A percentile compares a stretch with the other conserved stretches of the same genome.
Conservation (phyloP, 2,797 vertebrate genomes). For the Spheniscus humboldti region DNA sequence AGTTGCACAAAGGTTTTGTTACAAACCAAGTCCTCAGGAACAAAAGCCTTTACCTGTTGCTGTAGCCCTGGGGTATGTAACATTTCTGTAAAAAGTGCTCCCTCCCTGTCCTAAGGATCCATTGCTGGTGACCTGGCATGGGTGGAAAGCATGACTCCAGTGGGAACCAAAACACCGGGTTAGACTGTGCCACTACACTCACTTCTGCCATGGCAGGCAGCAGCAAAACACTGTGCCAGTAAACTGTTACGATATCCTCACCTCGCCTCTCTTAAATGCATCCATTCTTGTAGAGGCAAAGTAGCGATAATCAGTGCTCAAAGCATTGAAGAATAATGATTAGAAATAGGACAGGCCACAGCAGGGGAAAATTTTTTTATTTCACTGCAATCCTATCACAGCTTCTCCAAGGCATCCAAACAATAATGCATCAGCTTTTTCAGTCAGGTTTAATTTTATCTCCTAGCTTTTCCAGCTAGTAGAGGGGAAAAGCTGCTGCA, state of each 20-base stretch:
- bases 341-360: neutral
- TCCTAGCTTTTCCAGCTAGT: neutral
- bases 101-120: neutral
- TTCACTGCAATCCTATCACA: neutral
- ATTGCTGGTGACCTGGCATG: neutral
- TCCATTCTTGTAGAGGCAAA: neutral
- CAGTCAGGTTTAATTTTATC: neutral
- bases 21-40: neutral
- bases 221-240: neutral
- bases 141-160: neutral
- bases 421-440: neutral
- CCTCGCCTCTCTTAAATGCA: neutral
- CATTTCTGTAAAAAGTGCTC: neutral
- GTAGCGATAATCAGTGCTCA: neutral
- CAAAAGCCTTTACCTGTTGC: neutral
- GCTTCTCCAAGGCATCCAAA: neutral
- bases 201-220: neutral
- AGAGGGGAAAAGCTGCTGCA: neutral
- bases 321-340: neutral
- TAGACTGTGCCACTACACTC: neutral
- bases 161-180: neutral
- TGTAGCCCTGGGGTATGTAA: neutral
- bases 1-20: neutral
- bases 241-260: neutral
- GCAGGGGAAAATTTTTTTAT: neutral